Percentiles rank a stretch among this genome's conserved stretches.
Evolutionary conservation across 2,113 vertebrate genomes (phyloP).

Genomic region (Salvator merianae): DNA sequence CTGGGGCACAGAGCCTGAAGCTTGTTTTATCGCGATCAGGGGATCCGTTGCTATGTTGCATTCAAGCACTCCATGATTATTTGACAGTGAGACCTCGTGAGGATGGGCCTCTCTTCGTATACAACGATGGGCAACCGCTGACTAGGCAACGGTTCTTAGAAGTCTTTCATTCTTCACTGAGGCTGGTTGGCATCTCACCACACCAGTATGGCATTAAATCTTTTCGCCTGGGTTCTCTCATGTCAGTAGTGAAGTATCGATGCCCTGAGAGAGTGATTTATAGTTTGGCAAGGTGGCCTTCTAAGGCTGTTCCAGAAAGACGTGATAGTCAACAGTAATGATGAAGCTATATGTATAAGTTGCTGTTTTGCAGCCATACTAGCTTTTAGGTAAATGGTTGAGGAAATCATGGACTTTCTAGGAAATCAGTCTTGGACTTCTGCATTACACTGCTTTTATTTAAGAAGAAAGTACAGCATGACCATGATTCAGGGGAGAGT

Average conservation of each 20-base stretch:
- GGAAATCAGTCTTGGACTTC: no score
- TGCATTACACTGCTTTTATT: no score
- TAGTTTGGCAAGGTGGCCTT: slow-evolving; percentile 52
- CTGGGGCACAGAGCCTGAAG: background rate
- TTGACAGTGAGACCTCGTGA: rapidly evolving
- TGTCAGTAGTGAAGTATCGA: rapidly evolving
- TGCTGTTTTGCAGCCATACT: background rate
- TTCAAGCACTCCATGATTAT: slow-evolving; percentile 36
- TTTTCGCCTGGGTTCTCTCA: slow-evolving; percentile 49
- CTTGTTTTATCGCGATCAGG: slow-evolving; percentile 29
- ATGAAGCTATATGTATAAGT: background rate
- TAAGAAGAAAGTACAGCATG: no score
- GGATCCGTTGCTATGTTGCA: slow-evolving; percentile 44
- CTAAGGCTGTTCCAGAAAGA: background rate
- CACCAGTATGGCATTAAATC: slow-evolving; percentile 35
- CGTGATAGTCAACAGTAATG: background rate
- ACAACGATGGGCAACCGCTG: rapidly evolving
- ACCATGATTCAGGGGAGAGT: no score
- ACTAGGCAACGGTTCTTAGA: slow-evolving; percentile 24
- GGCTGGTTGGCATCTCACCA: slow-evolving; percentile 3
- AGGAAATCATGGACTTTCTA: no score
- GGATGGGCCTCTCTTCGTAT: slow-evolving; percentile 44
- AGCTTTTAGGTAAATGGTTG: no score
- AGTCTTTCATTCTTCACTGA: background rate
- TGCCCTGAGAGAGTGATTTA: rapidly evolving